phyloP scores from a whole-genome alignment of 92 coral and sea anemone species.

The Plumapathes pennacea region DNA sequence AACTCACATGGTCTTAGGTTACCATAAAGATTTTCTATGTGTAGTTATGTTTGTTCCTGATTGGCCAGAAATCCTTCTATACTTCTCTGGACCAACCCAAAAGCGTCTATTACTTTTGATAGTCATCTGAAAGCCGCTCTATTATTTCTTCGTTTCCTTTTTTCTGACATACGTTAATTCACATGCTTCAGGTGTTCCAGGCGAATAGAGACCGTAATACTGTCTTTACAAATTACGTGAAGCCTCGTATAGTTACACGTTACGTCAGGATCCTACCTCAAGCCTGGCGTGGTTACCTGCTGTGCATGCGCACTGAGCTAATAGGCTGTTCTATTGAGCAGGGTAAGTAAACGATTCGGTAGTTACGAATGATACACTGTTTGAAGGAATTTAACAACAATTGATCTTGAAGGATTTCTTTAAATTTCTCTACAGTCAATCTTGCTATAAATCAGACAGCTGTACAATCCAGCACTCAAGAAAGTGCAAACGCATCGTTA shows the following conservation, averaged over 20 bases:
- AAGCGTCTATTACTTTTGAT: no score
- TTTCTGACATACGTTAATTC: no score
- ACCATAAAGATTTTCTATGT: no score
- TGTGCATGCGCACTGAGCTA: conserved; percentile 89
- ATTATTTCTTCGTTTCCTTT: no score
- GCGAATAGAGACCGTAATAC: conserved; percentile 23
- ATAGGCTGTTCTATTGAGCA: conserved; percentile 76
- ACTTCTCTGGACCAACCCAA: no score
- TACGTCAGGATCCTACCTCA: conserved; percentile 70
- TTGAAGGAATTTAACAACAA: no score
- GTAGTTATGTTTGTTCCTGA: neutral
- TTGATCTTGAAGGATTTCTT: neutral
- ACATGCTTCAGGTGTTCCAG: conserved; percentile 14
- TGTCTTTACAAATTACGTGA: conserved; percentile 47
- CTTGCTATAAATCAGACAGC: conserved; percentile 75
- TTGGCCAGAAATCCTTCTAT: neutral
- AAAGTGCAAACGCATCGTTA: conserved; percentile 43
- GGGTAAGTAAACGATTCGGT: conserved; percentile 37
- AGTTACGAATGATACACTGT: neutral
- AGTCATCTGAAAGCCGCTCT: no score
- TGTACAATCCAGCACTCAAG: conserved; percentile 66
- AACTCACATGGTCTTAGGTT: no score
- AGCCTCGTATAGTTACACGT: conserved; percentile 75
- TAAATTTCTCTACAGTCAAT: conserved; percentile 51
- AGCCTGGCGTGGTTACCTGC: conserved; percentile 56